Evolutionary conservation across 2,113 vertebrate species (phyloP).

Genomic region (Tympanuchus pallidicinctus): DNA sequence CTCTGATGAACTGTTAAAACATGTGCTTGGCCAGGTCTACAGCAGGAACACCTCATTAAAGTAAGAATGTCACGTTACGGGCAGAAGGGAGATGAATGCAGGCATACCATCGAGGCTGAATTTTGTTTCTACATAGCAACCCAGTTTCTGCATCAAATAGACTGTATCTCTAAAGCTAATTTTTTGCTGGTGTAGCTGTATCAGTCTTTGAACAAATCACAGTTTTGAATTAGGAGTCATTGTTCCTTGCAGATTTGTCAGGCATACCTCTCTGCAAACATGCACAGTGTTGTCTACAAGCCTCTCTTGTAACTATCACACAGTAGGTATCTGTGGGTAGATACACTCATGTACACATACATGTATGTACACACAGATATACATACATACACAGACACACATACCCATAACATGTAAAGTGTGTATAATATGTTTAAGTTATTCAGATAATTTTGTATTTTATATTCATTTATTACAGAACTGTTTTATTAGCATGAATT

Average conservation of each 20-base stretch:
- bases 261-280: neutral
- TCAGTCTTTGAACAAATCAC: neutral
- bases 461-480: neutral
- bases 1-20: slow-evolving; percentile 16
- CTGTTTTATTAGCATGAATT: neutral
- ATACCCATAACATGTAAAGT: neutral
- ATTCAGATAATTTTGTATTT: neutral
- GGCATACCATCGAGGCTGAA: neutral
- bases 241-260: neutral
- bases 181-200: neutral
- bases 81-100: neutral
- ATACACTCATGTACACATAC: neutral
- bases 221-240: neutral
- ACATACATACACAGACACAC: neutral
- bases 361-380: too few relatives aligned
- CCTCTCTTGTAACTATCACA: neutral
- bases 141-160: neutral
- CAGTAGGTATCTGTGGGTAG: neutral
- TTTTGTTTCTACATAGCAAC: neutral
- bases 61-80: neutral
- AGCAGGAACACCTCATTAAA: slow-evolving; percentile 13
- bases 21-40: neutral
- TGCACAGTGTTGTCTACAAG: neutral
- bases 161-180: neutral
- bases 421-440: neutral